These are phyloP conservation scores for Eubasilissa regina DNA, from an alignment of 1,140 invertebrate species.

Conservation along the genomic window DNA sequence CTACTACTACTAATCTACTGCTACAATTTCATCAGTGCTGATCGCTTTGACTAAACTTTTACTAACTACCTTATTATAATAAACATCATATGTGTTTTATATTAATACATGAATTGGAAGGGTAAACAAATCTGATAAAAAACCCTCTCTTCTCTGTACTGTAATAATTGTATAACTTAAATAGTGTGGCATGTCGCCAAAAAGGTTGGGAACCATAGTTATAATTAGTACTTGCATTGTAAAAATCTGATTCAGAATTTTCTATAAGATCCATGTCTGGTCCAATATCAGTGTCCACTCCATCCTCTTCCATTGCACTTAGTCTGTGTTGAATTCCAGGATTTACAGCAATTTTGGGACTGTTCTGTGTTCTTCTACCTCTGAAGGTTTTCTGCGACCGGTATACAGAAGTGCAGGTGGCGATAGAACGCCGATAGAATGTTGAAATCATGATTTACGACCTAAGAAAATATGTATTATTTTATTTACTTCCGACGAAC, in stretches of 20 bases:
- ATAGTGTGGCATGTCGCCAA: not conserved
- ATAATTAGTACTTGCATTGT: conserved; percentile 14
- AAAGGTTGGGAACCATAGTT: not conserved
- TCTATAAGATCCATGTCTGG: conserved; percentile 44
- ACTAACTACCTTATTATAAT: too few relatives aligned
- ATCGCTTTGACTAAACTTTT: too few relatives aligned
- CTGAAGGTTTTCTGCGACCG: not conserved
- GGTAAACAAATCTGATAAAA: too few relatives aligned
- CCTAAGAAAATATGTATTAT: too few relatives aligned
- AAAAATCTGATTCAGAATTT: conserved; percentile 33
- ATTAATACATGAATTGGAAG: too few relatives aligned
- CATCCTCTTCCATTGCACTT: conserved; percentile 26
- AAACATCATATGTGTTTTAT: too few relatives aligned
- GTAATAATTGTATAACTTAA: too few relatives aligned
- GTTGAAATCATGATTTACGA: not conserved
- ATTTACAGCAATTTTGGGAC: not conserved
- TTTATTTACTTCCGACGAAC: too few relatives aligned
- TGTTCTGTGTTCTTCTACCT: not conserved
- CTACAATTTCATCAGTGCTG: too few relatives aligned
- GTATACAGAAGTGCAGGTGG: not conserved
- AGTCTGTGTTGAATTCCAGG: conserved; percentile 25
- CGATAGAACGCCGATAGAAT: conserved; percentile 23
- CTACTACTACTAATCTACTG: too few relatives aligned
- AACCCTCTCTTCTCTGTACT: too few relatives aligned
- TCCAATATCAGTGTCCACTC: not conserved